Conservation (phyloP, 2,113 vertebrate genomes). For the Opisthocomus hoazin region DNA sequence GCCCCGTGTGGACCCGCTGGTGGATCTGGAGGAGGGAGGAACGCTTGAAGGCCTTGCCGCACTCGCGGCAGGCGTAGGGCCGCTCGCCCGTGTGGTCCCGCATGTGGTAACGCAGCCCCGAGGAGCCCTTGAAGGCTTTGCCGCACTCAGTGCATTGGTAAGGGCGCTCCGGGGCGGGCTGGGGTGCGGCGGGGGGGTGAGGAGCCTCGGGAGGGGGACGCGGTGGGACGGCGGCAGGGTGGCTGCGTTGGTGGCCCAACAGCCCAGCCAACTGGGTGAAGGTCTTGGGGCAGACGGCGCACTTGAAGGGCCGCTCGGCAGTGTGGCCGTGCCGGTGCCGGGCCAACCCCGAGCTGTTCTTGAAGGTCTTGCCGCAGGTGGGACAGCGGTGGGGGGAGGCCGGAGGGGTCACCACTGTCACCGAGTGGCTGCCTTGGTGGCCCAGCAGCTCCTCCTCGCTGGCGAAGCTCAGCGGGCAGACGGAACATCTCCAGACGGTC, state of each 20-base stretch:
- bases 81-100: conserved; percentile 90
- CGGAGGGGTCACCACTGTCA: not conserved
- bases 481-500: conserved; percentile 78
- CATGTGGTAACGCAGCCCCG: conserved; percentile 88
- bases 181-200: not conserved
- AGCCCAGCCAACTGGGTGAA: conserved; percentile 80
- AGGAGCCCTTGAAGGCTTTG: conserved; percentile 90
- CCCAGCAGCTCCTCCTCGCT: conserved; percentile 74
- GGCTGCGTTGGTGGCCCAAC: conserved; percentile 82
- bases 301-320: conserved; percentile 79
- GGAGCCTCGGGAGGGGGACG: not conserved
- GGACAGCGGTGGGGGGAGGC: conserved; percentile 53
- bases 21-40: conserved; percentile 88
- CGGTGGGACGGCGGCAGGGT: conserved; percentile 63
- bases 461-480: conserved; percentile 77
- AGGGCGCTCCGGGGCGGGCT: conserved; percentile 71
- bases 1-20: conserved; percentile 88
- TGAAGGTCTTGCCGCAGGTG: conserved; percentile 82
- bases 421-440: conserved; percentile 74
- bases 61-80: conserved; percentile 88
- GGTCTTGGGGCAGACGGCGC: conserved; percentile 79
- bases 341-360: conserved; percentile 76
- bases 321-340: conserved; percentile 76
- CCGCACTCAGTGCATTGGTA: conserved; percentile 88
- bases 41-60: conserved; percentile 91